A percentile compares a stretch with the other conserved stretches of the same genome.
These are phyloP conservation scores for Candidula unifasciata DNA, from an alignment of 2,888 invertebrate species.

Conservation along the genomic window DNA sequence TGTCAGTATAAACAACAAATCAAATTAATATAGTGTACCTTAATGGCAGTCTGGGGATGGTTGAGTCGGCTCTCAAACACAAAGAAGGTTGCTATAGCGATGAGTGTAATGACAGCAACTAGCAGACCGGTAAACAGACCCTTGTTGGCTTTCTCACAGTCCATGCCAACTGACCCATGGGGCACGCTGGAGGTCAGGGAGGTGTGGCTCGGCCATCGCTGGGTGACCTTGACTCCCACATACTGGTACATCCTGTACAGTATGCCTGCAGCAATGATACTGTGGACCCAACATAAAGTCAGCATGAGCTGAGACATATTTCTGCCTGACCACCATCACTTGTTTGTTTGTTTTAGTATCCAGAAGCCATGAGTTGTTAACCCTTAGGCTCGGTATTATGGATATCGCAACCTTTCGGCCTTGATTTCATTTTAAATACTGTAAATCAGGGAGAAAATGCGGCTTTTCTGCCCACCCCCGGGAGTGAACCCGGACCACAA, in stretches of 20 bases:
- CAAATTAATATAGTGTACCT: conserved; percentile 48
- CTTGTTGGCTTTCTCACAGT: conserved; percentile 79
- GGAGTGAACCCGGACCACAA: too few species aligned
- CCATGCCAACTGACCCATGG: conserved; percentile 73
- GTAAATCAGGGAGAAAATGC: too few species aligned
- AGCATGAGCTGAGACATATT: not conserved
- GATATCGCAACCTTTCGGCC: too few species aligned
- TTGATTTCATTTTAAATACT: too few species aligned
- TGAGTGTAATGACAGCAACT: conserved; percentile 75
- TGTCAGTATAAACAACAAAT: not conserved
- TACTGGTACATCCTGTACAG: conserved; percentile 98
- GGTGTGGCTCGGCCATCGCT: conserved; percentile 72
- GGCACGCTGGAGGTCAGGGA: conserved; percentile 71
- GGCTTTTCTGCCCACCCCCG: too few species aligned
- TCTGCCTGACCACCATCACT: not conserved
- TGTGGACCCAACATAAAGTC: conserved; percentile 75
- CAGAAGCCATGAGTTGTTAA: too few species aligned
- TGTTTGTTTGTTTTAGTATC: too few species aligned
- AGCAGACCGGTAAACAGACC: conserved; percentile 78
- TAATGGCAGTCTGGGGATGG: conserved; percentile 65
- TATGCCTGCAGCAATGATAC: conserved; percentile 94
- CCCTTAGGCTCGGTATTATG: too few species aligned
- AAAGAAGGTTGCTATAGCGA: conserved; percentile 75
- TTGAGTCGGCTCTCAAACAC: conserved; percentile 72
- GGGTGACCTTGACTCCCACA: conserved; percentile 73